Evolutionary conservation across 2,888 invertebrate genomes (phyloP), one percentile per base, ranked within the genome.

Genomic region (Pristionchus arcanus): DNA sequence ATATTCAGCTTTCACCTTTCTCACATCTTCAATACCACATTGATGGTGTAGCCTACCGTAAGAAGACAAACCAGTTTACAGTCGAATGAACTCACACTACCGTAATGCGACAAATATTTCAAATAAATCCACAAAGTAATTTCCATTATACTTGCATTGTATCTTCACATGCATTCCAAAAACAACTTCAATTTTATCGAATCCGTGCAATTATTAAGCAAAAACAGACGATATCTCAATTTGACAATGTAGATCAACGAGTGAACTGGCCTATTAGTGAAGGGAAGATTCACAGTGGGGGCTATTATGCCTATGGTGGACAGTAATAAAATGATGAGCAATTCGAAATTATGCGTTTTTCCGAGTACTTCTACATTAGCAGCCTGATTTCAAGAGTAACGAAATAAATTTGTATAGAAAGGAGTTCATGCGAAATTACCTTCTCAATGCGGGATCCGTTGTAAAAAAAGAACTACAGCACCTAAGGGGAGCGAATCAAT

Each of bases 401-500:
- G 49, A 81, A 49, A 25, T 21, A 28, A 28, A 81, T 81, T 15
- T 77, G 42, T 42, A 42, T 42, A 15, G 15, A n/a, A 74, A 37
- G 5, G 37, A 37, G 25, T 49, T 42, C 13, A 59, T 59, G 74
- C 42, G 15, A 77, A 42, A 77, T 15, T 37, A 74, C 74, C 74
- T 74, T 74, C 37, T 37, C 21, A 19, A 34, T 71, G 42, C 42
- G 71, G 21, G 31, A 74, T 74, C 74, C 74, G 74, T 74, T 74
- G 74, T 53, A 19, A 49, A 25, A 21, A 42, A 42, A n/a, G n/a
- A 81, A 16, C 81, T 74, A 81, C 37, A 81, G 81, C 81, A 81
- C 81, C 81, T 81, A 81, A 49, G 74, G 74, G 42, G 77, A 77
- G 81, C 81, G 81, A 81, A 81, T 81, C 81, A 81, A 81, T 28